These are phyloP conservation scores for Pangasius djambal DNA, from an alignment of 2,797 vertebrate genomes.

Conservation along the genomic window DNA sequence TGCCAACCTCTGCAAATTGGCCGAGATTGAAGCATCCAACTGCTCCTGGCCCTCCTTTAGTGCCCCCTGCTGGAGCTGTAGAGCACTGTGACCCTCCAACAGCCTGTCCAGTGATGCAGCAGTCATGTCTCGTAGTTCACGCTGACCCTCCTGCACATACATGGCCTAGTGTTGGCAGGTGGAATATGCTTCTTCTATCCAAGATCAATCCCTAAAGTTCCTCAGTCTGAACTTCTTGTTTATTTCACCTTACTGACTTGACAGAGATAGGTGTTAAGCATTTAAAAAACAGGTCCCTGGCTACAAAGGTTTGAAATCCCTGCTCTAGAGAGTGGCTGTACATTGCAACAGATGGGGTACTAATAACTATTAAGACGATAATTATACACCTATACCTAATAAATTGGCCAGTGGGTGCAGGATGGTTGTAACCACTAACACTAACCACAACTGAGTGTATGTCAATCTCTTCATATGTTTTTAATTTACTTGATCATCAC, in stretches of 20 bases:
- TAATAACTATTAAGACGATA: background rate
- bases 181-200: background rate
- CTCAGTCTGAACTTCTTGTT: background rate
- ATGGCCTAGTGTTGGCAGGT: background rate
- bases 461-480: background rate
- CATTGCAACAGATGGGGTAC: background rate
- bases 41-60: conserved; percentile 71
- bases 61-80: conserved; percentile 73
- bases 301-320: background rate
- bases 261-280: background rate
- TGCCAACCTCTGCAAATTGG: conserved; percentile 70
- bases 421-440: background rate
- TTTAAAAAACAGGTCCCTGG: background rate
- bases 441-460: background rate
- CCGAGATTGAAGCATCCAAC: conserved; percentile 70
- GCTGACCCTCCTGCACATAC: conserved; percentile 75
- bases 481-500: background rate
- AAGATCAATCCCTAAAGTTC: background rate
- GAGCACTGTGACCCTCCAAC: conserved; percentile 72
- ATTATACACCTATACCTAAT: background rate
- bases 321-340: background rate
- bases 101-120: conserved; percentile 78
- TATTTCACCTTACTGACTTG: background rate
- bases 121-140: conserved; percentile 77
- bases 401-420: background rate